Conservation (phyloP, 1,140 invertebrate species). For the Lepidurus apus region DNA sequence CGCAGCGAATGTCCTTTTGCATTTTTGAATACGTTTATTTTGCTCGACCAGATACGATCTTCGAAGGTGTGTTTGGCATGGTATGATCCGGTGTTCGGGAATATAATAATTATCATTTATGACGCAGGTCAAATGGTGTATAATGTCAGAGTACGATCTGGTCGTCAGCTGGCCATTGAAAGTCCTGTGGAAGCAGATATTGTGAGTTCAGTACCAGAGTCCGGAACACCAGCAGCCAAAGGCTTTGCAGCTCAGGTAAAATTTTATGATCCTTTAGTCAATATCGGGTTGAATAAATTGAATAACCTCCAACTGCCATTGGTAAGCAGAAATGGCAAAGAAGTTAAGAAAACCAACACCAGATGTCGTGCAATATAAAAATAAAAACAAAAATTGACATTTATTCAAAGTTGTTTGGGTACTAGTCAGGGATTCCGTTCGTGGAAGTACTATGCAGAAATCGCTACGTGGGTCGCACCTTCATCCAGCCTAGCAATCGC, state of each 20-base stretch:
- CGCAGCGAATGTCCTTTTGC: conserved; percentile 78
- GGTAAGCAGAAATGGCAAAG: too few relatives aligned
- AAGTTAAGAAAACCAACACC: too few relatives aligned
- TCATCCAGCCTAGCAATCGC: conserved; percentile 91
- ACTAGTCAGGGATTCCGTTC: conserved; percentile 76
- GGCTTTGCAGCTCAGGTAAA: conserved; percentile 78
- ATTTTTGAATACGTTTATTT: conserved; percentile 99
- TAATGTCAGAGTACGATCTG: conserved; percentile 85
- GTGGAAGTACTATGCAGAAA: conserved; percentile 94
- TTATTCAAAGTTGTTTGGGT: not conserved
- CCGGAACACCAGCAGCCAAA: conserved; percentile 90
- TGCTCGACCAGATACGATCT: conserved; percentile 82
- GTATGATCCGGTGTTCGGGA: too few relatives aligned
- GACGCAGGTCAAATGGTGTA: conserved; percentile 88
- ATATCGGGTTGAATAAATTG: too few relatives aligned
- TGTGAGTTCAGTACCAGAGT: conserved; percentile 94
- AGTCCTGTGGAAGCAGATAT: conserved; percentile 85
- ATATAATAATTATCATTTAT: too few relatives aligned
- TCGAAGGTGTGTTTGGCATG: conserved; percentile 51
- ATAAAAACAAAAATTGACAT: too few relatives aligned
- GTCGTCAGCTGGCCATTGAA: conserved; percentile 81
- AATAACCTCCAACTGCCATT: too few relatives aligned
- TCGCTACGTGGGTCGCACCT: conserved; percentile 91
- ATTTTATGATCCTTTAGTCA: too few relatives aligned
- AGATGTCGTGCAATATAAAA: too few relatives aligned